A percentile compares a stretch with the other conserved stretches of the same genome.
Conservation (phyloP, 2,797 vertebrate species). For the Sebastes dallii region DNA sequence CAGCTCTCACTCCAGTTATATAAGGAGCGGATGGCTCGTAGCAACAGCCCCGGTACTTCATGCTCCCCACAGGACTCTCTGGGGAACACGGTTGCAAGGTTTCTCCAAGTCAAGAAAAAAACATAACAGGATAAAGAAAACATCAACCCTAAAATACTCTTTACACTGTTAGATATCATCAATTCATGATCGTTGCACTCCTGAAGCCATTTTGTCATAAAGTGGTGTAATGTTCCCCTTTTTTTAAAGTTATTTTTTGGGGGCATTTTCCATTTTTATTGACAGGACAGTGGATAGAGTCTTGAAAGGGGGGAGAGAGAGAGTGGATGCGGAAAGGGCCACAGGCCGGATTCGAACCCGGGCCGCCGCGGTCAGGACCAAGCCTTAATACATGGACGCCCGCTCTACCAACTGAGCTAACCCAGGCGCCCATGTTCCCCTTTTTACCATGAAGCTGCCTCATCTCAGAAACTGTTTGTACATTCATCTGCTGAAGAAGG, state of each 20-base stretch:
- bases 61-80: not conserved
- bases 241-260: too few species aligned
- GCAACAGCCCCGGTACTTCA: not conserved
- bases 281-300: too few species aligned
- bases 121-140: not conserved
- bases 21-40: not conserved
- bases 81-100: not conserved
- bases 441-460: not conserved
- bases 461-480: not conserved
- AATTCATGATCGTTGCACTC: not conserved
- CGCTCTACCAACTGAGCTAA: too few species aligned
- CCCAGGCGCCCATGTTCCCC: too few species aligned
- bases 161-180: not conserved
- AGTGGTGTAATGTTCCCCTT: not conserved
- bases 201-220: conserved; percentile 1
- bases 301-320: too few species aligned
- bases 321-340: too few species aligned
- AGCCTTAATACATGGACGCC: too few species aligned
- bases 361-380: too few species aligned
- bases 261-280: too few species aligned
- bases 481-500: not conserved
- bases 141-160: not conserved
- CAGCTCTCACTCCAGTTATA: not conserved
- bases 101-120: not conserved
- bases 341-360: too few species aligned